These are phyloP conservation scores for Apotomis turbidana DNA, from an alignment of 2,888 invertebrate genomes.

Conservation along the genomic window DNA sequence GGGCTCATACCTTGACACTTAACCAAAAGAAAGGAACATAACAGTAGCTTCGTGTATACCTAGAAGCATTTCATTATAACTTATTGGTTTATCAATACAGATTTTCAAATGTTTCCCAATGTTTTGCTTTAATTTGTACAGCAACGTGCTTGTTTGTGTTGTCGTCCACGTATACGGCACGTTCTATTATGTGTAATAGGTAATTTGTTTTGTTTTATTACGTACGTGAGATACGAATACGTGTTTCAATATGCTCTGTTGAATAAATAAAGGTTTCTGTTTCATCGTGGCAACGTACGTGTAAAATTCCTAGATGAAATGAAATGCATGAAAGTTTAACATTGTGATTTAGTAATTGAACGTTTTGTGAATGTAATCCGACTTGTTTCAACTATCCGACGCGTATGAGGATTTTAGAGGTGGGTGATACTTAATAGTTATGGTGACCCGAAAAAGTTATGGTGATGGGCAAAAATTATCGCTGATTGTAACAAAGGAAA, in stretches of 20 bases:
- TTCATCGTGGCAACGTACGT: not conserved
- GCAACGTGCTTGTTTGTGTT: not conserved
- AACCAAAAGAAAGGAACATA: constrained; percentile 73
- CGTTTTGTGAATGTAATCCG: too few relatives aligned
- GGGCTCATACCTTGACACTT: constrained; percentile 70
- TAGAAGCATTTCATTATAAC: constrained; percentile 75
- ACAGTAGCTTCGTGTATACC: constrained; percentile 81
- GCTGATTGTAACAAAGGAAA: too few relatives aligned
- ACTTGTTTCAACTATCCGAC: not conserved
- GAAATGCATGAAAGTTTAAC: not conserved
- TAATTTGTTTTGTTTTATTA: not conserved
- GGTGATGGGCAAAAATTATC: too few relatives aligned
- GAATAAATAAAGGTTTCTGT: not conserved
- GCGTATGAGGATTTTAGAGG: too few relatives aligned
- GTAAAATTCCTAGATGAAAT: not conserved
- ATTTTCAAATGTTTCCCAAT: constrained; percentile 58
- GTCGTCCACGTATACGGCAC: not conserved
- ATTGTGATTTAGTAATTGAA: too few relatives aligned
- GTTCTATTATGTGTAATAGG: not conserved
- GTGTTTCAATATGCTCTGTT: constrained; percentile 4
- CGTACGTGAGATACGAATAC: constrained; percentile 19
- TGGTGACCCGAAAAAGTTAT: too few relatives aligned
- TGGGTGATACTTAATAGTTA: too few relatives aligned
- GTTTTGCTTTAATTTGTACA: constrained; percentile 40
- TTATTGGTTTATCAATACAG: constrained; percentile 66